Conservation (phyloP, 2,113 vertebrate genomes). For the Callionymus lyra region DNA sequence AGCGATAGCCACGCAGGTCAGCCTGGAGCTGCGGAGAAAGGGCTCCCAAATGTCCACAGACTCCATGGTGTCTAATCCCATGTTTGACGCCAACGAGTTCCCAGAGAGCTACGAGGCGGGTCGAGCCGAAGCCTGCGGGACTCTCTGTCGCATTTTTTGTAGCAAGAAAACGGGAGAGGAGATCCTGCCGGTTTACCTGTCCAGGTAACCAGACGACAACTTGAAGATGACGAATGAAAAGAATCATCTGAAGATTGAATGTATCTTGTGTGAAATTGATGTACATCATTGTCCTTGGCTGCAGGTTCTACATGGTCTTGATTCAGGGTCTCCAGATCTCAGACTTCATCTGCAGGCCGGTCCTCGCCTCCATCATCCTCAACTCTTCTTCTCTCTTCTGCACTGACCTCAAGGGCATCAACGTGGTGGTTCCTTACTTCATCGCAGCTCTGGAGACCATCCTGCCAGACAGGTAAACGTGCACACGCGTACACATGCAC, state of each 20-base stretch:
- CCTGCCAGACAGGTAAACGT: constrained; percentile 83
- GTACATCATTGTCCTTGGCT: constrained; percentile 18
- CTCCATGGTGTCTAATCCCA: constrained; percentile 85
- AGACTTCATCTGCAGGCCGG: constrained; percentile 87
- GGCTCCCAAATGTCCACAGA: constrained; percentile 93
- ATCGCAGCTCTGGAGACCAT: constrained; percentile 94
- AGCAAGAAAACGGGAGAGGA: constrained; percentile 98
- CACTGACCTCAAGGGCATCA: constrained; percentile 91
- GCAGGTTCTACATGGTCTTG: constrained; percentile 96
- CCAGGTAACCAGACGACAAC: too few relatives aligned
- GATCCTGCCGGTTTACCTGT: constrained; percentile 92
- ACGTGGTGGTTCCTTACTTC: constrained; percentile 93
- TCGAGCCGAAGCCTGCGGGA: constrained; percentile 90
- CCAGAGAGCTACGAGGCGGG: constrained; percentile 93
- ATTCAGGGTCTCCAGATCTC: constrained; percentile 96
- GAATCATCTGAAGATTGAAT: neutral
- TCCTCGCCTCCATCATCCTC: constrained; percentile 89
- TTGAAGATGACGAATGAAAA: too few relatives aligned
- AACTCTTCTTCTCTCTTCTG: constrained; percentile 94
- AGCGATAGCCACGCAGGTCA: constrained; percentile 87
- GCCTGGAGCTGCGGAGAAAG: constrained; percentile 84
- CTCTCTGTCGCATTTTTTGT: constrained; percentile 94
- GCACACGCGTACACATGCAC: neutral
- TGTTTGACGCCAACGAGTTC: constrained; percentile 87
- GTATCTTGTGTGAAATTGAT: neutral